Evolutionary conservation across 2,113 vertebrate species (phyloP).

Genomic region (Nesoenas mayeri): DNA sequence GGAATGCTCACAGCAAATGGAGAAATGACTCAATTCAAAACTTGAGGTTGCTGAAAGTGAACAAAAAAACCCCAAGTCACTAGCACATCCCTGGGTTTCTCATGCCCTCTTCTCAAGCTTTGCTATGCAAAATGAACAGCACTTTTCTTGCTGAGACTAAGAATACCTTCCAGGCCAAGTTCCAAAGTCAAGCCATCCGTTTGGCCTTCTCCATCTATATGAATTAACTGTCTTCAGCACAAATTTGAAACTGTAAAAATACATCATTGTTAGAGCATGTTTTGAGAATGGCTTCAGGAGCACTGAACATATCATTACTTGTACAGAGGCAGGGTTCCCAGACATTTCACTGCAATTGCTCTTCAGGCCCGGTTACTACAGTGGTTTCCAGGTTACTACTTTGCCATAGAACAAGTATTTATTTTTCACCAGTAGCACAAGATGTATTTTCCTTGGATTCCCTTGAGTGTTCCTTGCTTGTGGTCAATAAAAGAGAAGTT

Average conservation of each 20-base stretch:
- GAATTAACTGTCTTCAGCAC: not conserved
- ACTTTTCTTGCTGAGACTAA: not conserved
- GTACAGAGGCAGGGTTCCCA: not conserved
- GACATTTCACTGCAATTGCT: not conserved
- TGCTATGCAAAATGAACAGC: not conserved
- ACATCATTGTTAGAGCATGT: not conserved
- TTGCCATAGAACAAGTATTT: not conserved
- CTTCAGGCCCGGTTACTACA: not conserved
- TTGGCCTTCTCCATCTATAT: not conserved
- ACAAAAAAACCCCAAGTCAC: not conserved
- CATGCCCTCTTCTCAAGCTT: not conserved
- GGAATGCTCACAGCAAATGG: not conserved
- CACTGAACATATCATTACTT: not conserved
- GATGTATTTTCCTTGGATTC: not conserved
- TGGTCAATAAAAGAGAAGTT: not conserved
- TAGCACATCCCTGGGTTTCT: not conserved
- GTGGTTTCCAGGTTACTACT: not conserved
- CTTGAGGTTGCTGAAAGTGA: not conserved
- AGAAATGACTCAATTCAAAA: not conserved
- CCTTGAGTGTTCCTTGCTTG: not conserved
- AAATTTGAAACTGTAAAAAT: not conserved
- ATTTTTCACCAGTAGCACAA: not conserved
- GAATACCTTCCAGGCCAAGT: not conserved
- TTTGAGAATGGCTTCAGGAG: slow-evolving; percentile 18
- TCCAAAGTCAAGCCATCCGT: slow-evolving; percentile 18